Conservation (phyloP, 1,140 invertebrate genomes). For the Calliopsis andreniformis region DNA sequence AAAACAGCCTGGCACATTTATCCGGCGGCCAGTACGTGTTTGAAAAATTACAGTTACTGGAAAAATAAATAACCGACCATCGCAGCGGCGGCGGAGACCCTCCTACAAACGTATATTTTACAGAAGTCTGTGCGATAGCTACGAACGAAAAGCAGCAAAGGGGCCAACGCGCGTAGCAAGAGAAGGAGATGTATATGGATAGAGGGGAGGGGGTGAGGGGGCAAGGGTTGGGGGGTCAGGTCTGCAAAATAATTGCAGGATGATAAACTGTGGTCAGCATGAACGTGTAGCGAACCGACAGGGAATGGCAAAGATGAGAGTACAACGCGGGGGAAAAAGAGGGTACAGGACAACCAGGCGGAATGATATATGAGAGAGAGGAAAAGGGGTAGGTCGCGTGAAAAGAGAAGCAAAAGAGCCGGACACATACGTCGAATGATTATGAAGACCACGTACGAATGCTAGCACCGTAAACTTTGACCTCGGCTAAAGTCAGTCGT, state of each 20-base stretch:
- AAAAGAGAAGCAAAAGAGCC: slow-evolving; percentile 1
- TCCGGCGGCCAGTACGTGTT: slow-evolving; percentile 69
- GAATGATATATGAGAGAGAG: slow-evolving; percentile 39
- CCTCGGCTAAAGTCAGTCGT: background rate
- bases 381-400: slow-evolving; percentile 10
- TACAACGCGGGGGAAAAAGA: slow-evolving; percentile 38
- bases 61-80: slow-evolving; percentile 75
- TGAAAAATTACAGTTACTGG: slow-evolving; percentile 78
- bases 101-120: slow-evolving; percentile 71
- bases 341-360: slow-evolving; percentile 7
- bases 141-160: slow-evolving; percentile 11
- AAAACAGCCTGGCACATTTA: slow-evolving; percentile 77
- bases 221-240: slow-evolving; percentile 29
- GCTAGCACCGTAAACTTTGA: slow-evolving; percentile 4
- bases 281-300: slow-evolving; percentile 48
- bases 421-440: slow-evolving; percentile 51
- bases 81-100: slow-evolving; percentile 53
- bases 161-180: slow-evolving; percentile 7
- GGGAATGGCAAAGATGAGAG: slow-evolving; percentile 45
- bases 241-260: slow-evolving; percentile 70
- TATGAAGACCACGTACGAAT: slow-evolving; percentile 45
- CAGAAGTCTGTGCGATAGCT: slow-evolving; percentile 55
- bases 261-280: slow-evolving; percentile 69
- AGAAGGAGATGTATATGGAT: slow-evolving; percentile 22
- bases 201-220: slow-evolving; percentile 10